Percentiles rank a stretch among this genome's conserved stretches.
phyloP scores from a whole-genome alignment of 2,797 vertebrate species.

The Alcedo quadribrachys region DNA sequence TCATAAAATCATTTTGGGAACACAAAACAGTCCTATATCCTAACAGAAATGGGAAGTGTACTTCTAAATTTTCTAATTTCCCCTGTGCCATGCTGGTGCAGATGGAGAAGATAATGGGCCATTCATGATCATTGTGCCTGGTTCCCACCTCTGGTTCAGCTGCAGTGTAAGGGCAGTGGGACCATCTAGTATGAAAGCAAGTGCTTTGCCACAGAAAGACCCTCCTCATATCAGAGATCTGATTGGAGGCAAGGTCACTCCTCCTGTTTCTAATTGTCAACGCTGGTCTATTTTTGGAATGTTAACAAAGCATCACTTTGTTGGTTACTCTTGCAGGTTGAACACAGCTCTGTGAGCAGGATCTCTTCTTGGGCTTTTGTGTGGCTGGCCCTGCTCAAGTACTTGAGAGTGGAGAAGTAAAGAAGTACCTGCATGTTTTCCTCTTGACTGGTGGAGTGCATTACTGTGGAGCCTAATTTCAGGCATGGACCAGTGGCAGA shows the following conservation, averaged over 20 bases:
- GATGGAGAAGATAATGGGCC: neutral
- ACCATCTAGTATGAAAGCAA: neutral
- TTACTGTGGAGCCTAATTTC: neutral
- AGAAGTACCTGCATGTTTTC: neutral
- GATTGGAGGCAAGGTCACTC: neutral
- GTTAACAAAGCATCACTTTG: neutral
- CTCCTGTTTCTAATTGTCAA: neutral
- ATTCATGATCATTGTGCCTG: neutral
- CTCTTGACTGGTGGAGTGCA: neutral
- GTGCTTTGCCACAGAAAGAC: neutral
- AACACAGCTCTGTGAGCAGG: neutral
- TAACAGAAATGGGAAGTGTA: neutral
- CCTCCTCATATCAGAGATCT: neutral
- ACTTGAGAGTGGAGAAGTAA: neutral
- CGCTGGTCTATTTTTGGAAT: neutral
- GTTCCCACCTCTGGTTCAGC: neutral
- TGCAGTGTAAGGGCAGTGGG: neutral
- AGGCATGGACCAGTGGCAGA: neutral
- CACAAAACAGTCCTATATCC: neutral
- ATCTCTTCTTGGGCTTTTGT: neutral
- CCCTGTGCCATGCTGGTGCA: neutral
- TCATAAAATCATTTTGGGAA: neutral
- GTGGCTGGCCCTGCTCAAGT: neutral
- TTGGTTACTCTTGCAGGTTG: neutral
- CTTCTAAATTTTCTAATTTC: neutral